These are phyloP conservation scores for Drosophila mayaguana DNA, from an alignment of 2,888 invertebrate genomes.

Conservation along the genomic window DNA sequence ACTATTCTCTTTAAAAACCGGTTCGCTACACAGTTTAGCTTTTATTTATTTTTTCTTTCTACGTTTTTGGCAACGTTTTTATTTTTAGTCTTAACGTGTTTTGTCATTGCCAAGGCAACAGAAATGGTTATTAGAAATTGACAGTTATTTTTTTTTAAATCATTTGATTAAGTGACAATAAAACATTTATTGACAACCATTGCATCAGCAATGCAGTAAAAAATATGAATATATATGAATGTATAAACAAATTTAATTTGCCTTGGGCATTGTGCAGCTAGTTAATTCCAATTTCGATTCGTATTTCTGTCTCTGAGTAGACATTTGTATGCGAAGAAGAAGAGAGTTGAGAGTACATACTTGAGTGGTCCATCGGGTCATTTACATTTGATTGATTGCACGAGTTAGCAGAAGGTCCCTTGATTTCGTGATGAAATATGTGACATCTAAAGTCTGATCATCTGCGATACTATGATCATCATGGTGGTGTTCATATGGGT, in stretches of 20 bases:
- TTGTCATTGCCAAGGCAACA: conserved; percentile 39
- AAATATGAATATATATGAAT: too few relatives aligned
- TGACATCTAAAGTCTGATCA: not conserved
- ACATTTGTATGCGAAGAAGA: not conserved
- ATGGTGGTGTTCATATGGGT: not conserved
- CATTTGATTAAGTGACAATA: conserved; percentile 33
- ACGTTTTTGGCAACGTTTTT: conserved; percentile 15
- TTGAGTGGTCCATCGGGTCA: not conserved
- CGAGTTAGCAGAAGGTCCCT: not conserved
- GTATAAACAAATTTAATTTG: conserved; percentile 14
- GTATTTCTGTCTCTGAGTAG: not conserved
- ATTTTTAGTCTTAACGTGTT: conserved; percentile 23
- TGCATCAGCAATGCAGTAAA: conserved; percentile 26
- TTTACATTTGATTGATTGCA: conserved; percentile 1
- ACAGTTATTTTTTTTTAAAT: not conserved
- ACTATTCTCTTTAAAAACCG: conserved; percentile 47
- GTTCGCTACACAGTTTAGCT: conserved; percentile 28
- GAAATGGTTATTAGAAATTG: conserved; percentile 11
- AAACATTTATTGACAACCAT: conserved; percentile 41
- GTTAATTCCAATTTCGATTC: conserved; percentile 3
- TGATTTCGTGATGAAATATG: not conserved
- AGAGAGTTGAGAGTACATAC: not conserved
- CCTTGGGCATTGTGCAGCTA: conserved; percentile 1
- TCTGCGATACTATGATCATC: not conserved
- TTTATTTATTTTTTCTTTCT: not conserved